Conservation (phyloP, 2,888 invertebrate species). For the Phyllotreta striolata region DNA sequence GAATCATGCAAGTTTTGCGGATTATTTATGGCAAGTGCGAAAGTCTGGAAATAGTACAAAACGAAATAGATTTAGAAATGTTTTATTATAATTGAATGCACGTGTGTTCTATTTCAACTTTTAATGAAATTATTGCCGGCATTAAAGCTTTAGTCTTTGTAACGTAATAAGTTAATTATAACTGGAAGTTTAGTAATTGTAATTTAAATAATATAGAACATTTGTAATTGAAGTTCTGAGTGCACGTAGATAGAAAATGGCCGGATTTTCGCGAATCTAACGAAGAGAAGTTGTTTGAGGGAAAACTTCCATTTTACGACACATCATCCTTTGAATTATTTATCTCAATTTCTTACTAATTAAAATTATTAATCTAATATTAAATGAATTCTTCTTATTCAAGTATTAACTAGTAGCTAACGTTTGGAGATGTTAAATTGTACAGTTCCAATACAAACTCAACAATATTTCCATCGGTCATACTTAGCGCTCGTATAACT, state of each 20-base stretch:
- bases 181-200: conserved; percentile 60
- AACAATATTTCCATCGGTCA: no score
- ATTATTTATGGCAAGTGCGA: conserved; percentile 53
- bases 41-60: conserved; percentile 54
- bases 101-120: conserved; percentile 59
- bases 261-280: conserved; percentile 39
- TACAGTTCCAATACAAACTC: no score
- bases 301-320: no score
- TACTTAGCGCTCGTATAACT: no score
- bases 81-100: conserved; percentile 60
- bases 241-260: conserved; percentile 55
- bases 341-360: no score
- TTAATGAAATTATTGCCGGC: conserved; percentile 60
- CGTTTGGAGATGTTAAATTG: no score
- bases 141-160: conserved; percentile 59
- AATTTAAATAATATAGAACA: conserved; percentile 61
- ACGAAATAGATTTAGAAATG: conserved; percentile 58
- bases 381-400: no score
- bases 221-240: conserved; percentile 58
- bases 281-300: no score
- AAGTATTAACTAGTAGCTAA: no score
- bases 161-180: conserved; percentile 60
- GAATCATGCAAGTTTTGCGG: conserved; percentile 45
- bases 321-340: no score
- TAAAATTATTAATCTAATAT: no score